Conservation (phyloP, 2,888 invertebrate genomes). For the Poecilobothrus nobilitatus region DNA sequence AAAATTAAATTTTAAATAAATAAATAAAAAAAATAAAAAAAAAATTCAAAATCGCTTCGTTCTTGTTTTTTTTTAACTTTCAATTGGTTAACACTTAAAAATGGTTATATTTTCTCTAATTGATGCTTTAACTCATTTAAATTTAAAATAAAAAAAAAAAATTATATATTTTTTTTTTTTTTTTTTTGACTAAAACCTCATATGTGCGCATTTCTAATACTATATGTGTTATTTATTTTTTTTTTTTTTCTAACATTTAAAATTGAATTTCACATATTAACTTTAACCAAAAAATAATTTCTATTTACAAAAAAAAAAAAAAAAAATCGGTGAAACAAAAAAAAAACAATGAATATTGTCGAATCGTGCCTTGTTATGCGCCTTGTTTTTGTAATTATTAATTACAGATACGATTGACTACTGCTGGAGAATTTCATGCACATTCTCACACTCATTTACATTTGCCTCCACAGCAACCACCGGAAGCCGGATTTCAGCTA, state of each 20-base stretch:
- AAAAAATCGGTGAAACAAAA: slow-evolving; percentile 20
- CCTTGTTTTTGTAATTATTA: slow-evolving; percentile 24
- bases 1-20: slow-evolving; percentile 14
- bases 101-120: background rate
- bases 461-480: slow-evolving; percentile 73
- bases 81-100: background rate
- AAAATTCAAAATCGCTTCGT: background rate
- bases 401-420: slow-evolving; percentile 81
- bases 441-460: slow-evolving; percentile 90
- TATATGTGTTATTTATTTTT: slow-evolving; percentile 11
- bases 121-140: background rate
- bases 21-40: background rate
- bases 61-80: background rate
- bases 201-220: slow-evolving; percentile 20
- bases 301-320: slow-evolving; percentile 9
- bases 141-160: background rate
- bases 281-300: too few relatives aligned
- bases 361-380: slow-evolving; percentile 2
- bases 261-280: background rate
- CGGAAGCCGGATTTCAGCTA: slow-evolving; percentile 57
- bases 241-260: slow-evolving; percentile 16
- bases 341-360: slow-evolving; percentile 15
- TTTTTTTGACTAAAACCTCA: slow-evolving; percentile 9
- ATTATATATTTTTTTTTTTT: background rate
- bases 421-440: slow-evolving; percentile 78